phyloP scores from a whole-genome alignment of 2,797 vertebrate species.

The Menidia menidia region DNA sequence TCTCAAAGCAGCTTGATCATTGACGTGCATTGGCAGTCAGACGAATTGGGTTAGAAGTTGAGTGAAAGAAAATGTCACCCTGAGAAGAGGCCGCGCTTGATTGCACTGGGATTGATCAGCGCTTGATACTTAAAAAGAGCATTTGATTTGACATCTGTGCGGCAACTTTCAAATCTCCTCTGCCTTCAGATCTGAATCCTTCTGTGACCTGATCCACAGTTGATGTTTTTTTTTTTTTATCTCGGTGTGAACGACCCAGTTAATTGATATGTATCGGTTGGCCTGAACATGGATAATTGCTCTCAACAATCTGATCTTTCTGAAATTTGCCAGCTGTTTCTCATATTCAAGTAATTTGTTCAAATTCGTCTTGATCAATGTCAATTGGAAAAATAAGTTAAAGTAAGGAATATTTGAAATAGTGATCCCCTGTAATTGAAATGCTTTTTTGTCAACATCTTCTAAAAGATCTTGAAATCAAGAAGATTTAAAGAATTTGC shows the following conservation, averaged over 20 bases:
- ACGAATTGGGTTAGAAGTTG: slow-evolving; percentile 54
- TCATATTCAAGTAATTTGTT: slow-evolving; percentile 16
- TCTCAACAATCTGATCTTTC: slow-evolving; percentile 25
- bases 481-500: too few species aligned
- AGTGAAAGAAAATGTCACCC: slow-evolving; percentile 74
- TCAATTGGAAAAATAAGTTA: slow-evolving; percentile 24
- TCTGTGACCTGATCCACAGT: slow-evolving; percentile 60
- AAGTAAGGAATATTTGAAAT: slow-evolving; percentile 16
- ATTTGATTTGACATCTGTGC: slow-evolving; percentile 78
- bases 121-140: slow-evolving; percentile 73
- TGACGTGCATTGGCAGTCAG: slow-evolving; percentile 51
- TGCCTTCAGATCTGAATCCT: slow-evolving; percentile 73
- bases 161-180: slow-evolving; percentile 66
- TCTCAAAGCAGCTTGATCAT: slow-evolving; percentile 58
- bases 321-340: slow-evolving; percentile 25
- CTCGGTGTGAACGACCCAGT: slow-evolving; percentile 51
- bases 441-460: slow-evolving; percentile 12
- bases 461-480: too few species aligned
- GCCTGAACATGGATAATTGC: slow-evolving; percentile 36
- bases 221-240: slow-evolving; percentile 67
- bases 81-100: slow-evolving; percentile 75
- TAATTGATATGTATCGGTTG: slow-evolving; percentile 65
- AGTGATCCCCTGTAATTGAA: slow-evolving; percentile 45
- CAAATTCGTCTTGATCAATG: slow-evolving; percentile 8
- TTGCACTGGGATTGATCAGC: slow-evolving; percentile 75